Conservation (phyloP, 1,140 invertebrate species). For the Dreissena rostriformis region DNA sequence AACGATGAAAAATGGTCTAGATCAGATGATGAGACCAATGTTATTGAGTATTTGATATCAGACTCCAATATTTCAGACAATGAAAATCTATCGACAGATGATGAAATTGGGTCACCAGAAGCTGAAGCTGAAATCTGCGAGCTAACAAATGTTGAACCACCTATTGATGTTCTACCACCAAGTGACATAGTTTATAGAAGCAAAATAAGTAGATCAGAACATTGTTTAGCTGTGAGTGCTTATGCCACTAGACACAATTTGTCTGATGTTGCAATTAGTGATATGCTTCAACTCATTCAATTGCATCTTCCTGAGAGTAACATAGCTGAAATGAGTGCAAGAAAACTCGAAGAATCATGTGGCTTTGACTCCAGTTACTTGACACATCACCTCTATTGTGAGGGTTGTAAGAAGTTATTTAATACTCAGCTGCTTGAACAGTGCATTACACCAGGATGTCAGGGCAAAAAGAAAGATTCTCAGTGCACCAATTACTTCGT, state of each 20-base stretch:
- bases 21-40: too few species aligned
- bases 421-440: neutral
- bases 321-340: neutral
- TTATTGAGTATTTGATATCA: too few species aligned
- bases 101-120: too few species aligned
- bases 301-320: neutral
- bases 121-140: too few species aligned
- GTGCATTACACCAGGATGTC: constrained; percentile 30
- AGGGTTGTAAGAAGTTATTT: constrained; percentile 2
- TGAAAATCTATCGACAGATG: too few species aligned
- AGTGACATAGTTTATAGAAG: too few species aligned
- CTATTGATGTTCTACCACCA: too few species aligned
- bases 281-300: constrained; percentile 12
- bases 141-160: too few species aligned
- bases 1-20: too few species aligned
- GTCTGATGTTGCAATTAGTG: constrained; percentile 1
- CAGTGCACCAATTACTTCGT: constrained; percentile 38
- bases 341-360: neutral
- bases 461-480: neutral
- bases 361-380: constrained; percentile 15
- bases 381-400: constrained; percentile 7
- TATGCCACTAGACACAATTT: constrained; percentile 8
- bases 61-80: too few species aligned
- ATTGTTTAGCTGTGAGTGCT: neutral
- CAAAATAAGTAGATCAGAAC: constrained; percentile 12